Conservation (phyloP, 2,113 vertebrate species). For the Tetrax tetrax region DNA sequence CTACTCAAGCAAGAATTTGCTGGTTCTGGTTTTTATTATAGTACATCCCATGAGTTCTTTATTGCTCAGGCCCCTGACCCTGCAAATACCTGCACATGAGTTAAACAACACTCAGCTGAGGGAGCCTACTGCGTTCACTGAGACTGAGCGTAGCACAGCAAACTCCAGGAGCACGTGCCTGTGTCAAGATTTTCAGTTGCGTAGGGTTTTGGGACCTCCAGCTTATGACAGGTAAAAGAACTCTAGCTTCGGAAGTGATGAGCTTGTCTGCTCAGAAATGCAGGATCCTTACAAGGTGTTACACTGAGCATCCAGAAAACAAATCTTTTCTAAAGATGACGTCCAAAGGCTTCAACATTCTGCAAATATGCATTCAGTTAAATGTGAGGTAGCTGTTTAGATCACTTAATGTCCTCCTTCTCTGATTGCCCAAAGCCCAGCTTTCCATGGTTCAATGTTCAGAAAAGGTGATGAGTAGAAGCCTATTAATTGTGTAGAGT, state of each 20-base stretch:
- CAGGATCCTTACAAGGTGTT: neutral
- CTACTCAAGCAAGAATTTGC: constrained; percentile 21
- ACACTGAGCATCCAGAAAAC: neutral
- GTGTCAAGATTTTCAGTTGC: neutral
- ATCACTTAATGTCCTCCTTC: neutral
- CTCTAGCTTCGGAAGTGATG: neutral
- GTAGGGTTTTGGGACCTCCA: neutral
- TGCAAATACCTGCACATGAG: neutral
- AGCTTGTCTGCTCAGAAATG: neutral
- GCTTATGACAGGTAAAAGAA: neutral
- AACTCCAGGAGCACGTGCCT: rapidly evolving
- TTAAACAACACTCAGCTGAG: neutral
- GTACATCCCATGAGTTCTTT: neutral
- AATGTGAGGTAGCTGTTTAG: neutral
- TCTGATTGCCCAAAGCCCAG: neutral
- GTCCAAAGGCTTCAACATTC: neutral
- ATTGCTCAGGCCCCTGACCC: neutral
- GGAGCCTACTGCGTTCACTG: rapidly evolving
- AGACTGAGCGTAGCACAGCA: neutral
- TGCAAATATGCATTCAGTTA: neutral
- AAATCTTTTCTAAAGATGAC: neutral
- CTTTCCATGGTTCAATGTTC: neutral
- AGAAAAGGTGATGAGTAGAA: neutral
- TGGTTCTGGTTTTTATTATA: neutral
- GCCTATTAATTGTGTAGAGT: neutral